Evolutionary conservation across 2,888 invertebrate genomes (phyloP).

Genomic region (Siphlonurus alternatus): DNA sequence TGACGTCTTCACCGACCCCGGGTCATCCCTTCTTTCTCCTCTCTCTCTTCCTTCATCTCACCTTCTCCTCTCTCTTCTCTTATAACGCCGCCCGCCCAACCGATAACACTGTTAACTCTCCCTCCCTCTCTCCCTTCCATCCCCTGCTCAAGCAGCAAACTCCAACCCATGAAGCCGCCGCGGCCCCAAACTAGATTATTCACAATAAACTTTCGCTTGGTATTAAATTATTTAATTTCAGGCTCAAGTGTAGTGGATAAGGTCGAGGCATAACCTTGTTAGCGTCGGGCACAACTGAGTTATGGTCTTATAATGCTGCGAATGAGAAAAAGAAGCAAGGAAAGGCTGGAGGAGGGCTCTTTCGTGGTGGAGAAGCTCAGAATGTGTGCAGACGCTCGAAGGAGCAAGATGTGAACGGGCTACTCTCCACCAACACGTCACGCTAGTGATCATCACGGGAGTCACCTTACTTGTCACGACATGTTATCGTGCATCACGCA

Average conservation of each 20-base stretch:
- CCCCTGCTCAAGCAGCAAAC: slow-evolving; percentile 5
- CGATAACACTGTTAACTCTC: slow-evolving; percentile 9
- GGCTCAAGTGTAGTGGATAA: slow-evolving; percentile 30
- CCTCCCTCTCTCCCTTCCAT: slow-evolving; percentile 7
- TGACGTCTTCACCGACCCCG: background rate
- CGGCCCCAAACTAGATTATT: slow-evolving; percentile 29
- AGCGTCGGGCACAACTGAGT: slow-evolving; percentile 17
- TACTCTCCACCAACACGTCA: no score
- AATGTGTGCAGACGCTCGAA: slow-evolving; percentile 4
- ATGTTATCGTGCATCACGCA: no score
- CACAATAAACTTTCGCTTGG: slow-evolving; percentile 32
- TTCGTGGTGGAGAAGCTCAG: slow-evolving; percentile 6
- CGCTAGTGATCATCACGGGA: no score
- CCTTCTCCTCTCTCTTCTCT: slow-evolving; percentile 2
- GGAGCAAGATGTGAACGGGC: background rate
- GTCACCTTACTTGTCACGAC: no score
- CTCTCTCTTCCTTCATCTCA: slow-evolving; percentile 11
- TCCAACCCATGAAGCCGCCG: slow-evolving; percentile 21
- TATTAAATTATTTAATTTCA: slow-evolving; percentile 35
- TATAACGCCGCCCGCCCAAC: slow-evolving; percentile 11
- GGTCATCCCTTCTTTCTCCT: slow-evolving; percentile 19
- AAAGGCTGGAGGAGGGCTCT: slow-evolving; percentile 7
- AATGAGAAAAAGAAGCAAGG: slow-evolving; percentile 16
- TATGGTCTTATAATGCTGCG: slow-evolving; percentile 18
- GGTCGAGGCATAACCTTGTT: slow-evolving; percentile 26